Percentiles rank a stretch among this genome's conserved stretches.
Evolutionary conservation across 2,888 invertebrate species (phyloP).

Genomic region (Drosophila neutralis): DNA sequence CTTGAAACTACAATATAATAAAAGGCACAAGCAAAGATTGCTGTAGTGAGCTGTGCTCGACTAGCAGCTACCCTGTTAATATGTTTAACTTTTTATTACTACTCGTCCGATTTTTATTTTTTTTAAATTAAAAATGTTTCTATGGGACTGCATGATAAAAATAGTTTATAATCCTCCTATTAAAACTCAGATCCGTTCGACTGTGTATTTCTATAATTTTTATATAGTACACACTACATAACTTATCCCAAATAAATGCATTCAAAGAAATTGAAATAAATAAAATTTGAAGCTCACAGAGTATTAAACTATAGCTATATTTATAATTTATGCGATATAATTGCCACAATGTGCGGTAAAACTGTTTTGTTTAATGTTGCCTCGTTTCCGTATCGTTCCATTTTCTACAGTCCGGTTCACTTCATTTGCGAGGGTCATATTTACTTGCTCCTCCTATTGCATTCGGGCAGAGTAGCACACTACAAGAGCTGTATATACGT

Average conservation of each 20-base stretch:
- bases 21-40: slow-evolving; percentile 42
- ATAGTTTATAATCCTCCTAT: not conserved
- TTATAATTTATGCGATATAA: slow-evolving; percentile 18
- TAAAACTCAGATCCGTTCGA: not conserved
- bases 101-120: not conserved
- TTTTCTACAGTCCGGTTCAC: slow-evolving; percentile 17
- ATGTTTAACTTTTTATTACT: not conserved
- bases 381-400: slow-evolving; percentile 32
- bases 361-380: slow-evolving; percentile 51
- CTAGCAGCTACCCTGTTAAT: slow-evolving; percentile 22
- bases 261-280: not conserved
- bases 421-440: slow-evolving; percentile 40
- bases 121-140: not conserved
- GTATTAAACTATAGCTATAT: slow-evolving; percentile 2
- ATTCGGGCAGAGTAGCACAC: slow-evolving; percentile 8
- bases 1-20: slow-evolving; percentile 73
- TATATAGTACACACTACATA: too few relatives aligned
- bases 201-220: not conserved
- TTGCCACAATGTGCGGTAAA: slow-evolving; percentile 52
- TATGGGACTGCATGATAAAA: not conserved
- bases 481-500: not conserved
- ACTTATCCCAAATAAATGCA: not conserved
- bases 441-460: slow-evolving; percentile 51
- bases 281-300: not conserved
- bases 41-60: slow-evolving; percentile 8